Percentiles rank a stretch among this genome's conserved stretches.
phyloP scores from a whole-genome alignment of 2,113 vertebrate genomes.

The Heloderma charlesbogerti region DNA sequence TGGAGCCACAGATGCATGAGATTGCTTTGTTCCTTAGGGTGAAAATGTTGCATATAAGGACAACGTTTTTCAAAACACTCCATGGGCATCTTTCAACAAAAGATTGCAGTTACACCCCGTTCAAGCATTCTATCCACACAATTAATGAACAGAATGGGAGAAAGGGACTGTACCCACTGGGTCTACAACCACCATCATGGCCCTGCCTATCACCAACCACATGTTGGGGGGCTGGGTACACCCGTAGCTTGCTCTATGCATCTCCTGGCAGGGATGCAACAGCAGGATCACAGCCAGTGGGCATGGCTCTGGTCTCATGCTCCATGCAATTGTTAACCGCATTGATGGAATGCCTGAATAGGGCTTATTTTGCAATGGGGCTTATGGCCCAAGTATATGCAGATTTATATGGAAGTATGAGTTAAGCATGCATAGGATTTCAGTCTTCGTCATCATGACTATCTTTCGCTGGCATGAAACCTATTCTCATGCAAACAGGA shows the following conservation, averaged over 20 bases:
- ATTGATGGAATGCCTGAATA: neutral
- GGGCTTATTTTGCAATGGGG: neutral
- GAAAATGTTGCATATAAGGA: neutral
- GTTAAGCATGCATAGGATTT: neutral
- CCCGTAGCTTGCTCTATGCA: neutral
- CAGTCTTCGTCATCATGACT: neutral
- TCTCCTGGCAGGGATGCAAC: neutral
- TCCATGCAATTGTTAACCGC: neutral
- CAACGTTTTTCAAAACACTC: neutral
- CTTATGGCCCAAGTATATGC: neutral
- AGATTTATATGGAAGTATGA: neutral
- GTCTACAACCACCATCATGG: too few relatives aligned
- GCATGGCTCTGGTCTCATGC: neutral
- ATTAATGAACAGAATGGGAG: neutral
- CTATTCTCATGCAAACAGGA: too few relatives aligned
- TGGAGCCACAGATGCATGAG: neutral
- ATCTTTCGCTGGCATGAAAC: neutral
- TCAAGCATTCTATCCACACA: neutral
- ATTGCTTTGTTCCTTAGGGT: neutral
- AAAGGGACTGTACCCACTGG: neutral
- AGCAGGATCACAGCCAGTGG: too few relatives aligned
- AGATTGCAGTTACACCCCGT: neutral
- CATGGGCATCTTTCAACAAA: neutral
- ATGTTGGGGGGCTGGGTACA: neutral
- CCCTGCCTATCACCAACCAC: neutral